Conservation (phyloP, 2,888 invertebrate genomes). For the Sympetrum striolatum region DNA sequence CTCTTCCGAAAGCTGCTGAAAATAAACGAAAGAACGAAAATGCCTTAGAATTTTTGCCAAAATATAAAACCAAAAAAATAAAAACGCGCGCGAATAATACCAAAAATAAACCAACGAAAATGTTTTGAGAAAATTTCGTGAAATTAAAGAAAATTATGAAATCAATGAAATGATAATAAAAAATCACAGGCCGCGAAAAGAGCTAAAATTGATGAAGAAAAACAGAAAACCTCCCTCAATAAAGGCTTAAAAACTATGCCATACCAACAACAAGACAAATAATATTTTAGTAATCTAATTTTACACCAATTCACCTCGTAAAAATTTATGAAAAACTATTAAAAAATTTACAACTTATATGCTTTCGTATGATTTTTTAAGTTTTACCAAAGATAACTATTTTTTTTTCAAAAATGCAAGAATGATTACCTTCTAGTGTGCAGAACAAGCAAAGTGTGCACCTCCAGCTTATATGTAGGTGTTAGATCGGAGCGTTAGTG, state of each 20-base stretch:
- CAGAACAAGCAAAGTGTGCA: not conserved
- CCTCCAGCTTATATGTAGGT: not conserved
- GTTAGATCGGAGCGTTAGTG: not conserved
- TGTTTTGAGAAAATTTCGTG: not conserved
- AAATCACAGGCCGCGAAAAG: not conserved
- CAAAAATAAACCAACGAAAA: not conserved
- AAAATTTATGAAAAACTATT: no score
- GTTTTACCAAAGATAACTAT: no score
- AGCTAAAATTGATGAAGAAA: not conserved
- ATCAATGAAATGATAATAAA: no score
- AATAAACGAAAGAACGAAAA: slow-evolving; percentile 39
- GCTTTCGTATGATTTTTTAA: no score
- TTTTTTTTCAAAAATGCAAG: no score
- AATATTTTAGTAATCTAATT: not conserved
- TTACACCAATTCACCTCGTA: no score
- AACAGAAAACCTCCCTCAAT: not conserved
- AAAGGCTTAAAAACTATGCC: not conserved
- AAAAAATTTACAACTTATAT: no score
- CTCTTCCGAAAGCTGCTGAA: slow-evolving; percentile 41
- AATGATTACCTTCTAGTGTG: no score
- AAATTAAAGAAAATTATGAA: not conserved
- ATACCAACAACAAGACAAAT: not conserved
- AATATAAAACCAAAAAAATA: not conserved
- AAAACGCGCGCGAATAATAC: slow-evolving; percentile 12
- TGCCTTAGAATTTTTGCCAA: slow-evolving; percentile 25